These are phyloP conservation scores for Elephantulus edwardii DNA, from an alignment of 2,113 vertebrate species.

Conservation along the genomic window DNA sequence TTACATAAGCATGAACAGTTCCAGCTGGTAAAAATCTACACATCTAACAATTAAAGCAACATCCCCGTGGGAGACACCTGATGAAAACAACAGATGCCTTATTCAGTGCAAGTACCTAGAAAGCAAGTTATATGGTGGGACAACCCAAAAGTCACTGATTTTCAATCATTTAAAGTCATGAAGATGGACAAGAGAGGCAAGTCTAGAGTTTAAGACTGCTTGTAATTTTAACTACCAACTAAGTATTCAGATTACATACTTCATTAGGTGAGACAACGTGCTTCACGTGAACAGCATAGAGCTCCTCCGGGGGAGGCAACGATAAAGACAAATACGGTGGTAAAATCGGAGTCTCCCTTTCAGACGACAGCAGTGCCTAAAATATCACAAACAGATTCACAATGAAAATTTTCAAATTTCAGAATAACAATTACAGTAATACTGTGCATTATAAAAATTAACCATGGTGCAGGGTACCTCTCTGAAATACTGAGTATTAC, in stretches of 20 bases:
- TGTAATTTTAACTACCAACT: neutral
- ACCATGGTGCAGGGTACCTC: conserved; percentile 5
- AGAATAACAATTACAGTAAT: conserved; percentile 47
- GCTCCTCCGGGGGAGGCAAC: conserved; percentile 83
- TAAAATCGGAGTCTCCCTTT: conserved; percentile 68
- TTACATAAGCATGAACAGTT: neutral
- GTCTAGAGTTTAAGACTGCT: neutral
- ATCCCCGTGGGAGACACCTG: conserved; percentile 1
- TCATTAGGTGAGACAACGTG: conserved; percentile 92
- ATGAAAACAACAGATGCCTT: neutral
- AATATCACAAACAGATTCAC: conserved; percentile 66
- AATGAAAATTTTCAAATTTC: no score
- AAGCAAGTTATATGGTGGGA: neutral
- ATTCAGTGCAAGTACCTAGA: neutral
- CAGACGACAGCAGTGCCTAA: conserved; percentile 83
- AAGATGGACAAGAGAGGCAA: neutral
- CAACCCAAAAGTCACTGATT: neutral
- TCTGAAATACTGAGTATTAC: neutral
- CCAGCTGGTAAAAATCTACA: conserved; percentile 17
- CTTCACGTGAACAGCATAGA: conserved; percentile 87
- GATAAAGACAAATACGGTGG: conserved; percentile 80
- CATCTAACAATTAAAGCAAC: neutral
- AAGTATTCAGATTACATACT: conserved; percentile 79
- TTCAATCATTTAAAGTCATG: conserved; percentile 12
- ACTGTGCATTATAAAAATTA: neutral